A percentile compares a stretch with the other conserved stretches of the same genome.
These are phyloP conservation scores for Margaritifera margaritifera DNA, from an alignment of 2,888 invertebrate genomes.

Conservation along the genomic window DNA sequence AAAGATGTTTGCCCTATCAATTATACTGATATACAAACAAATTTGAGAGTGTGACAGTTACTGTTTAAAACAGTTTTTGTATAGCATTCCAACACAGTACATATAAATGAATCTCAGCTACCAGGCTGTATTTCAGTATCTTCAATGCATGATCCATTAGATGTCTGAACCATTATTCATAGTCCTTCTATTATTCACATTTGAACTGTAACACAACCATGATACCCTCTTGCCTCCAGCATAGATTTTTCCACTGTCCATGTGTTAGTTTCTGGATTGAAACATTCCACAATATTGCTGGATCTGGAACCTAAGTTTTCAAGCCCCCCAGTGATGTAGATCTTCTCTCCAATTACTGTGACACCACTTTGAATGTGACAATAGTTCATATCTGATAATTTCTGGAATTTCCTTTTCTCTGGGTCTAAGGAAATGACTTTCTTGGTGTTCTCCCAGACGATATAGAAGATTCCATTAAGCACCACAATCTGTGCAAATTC, in stretches of 20 bases:
- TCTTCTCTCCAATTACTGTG: conserved; percentile 63
- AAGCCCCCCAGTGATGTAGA: conserved; percentile 68
- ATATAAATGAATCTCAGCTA: too few relatives aligned
- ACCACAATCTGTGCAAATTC: conserved; percentile 67
- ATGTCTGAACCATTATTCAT: too few relatives aligned
- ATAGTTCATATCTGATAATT: conserved; percentile 60
- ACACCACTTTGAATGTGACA: conserved; percentile 64
- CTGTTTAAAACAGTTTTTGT: too few relatives aligned
- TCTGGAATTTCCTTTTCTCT: conserved; percentile 65
- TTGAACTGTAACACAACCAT: conserved; percentile 68
- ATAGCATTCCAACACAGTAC: too few relatives aligned
- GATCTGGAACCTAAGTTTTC: conserved; percentile 56
- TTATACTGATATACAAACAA: too few relatives aligned
- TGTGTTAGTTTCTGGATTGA: conserved; percentile 61
- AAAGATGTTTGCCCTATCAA: too few relatives aligned
- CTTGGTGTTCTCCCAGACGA: conserved; percentile 70
- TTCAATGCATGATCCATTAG: too few relatives aligned
- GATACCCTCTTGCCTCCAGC: conserved; percentile 60
- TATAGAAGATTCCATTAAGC: conserved; percentile 68
- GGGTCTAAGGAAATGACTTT: conserved; percentile 69
- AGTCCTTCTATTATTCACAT: conserved; percentile 45
- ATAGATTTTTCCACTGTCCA: conserved; percentile 66
- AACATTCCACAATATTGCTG: conserved; percentile 65
- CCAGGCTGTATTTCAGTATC: too few relatives aligned
- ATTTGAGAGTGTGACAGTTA: too few relatives aligned